Conservation (phyloP, 2,797 vertebrate species). For the Coregonus ussuriensis region DNA sequence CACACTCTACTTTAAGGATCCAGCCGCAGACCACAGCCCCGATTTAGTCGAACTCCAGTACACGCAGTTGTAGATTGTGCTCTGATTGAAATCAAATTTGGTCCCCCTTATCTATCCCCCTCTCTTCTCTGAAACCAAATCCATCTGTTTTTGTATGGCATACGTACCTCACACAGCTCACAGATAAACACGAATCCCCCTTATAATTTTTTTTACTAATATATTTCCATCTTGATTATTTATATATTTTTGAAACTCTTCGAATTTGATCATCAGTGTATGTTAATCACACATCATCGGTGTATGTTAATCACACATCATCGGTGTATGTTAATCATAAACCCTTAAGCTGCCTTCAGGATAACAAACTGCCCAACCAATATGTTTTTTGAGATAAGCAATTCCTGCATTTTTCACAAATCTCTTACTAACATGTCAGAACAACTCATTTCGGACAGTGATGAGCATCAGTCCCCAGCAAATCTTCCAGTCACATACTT, state of each 20-base stretch:
- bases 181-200: background rate
- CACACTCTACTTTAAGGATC: conserved; percentile 85
- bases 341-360: background rate
- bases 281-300: conserved; percentile 1
- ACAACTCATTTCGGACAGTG: conserved; percentile 16
- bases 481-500: conserved; percentile 32
- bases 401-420: conserved; percentile 23
- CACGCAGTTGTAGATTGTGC: conserved; percentile 76
- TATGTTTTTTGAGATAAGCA: conserved; percentile 2
- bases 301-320: conserved; percentile 3
- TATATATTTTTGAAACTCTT: background rate
- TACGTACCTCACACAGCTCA: background rate
- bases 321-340: conserved; percentile 3
- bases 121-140: conserved; percentile 17
- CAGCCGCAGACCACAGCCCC: conserved; percentile 71
- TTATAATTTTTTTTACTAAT: conserved; percentile 11
- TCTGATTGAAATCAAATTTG: conserved; percentile 79
- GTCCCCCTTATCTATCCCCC: conserved; percentile 35
- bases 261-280: background rate
- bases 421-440: background rate
- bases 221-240: conserved; percentile 2
- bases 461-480: conserved; percentile 32
- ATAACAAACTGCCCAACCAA: conserved; percentile 17
- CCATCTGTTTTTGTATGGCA: conserved; percentile 35
- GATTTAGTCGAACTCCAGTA: conserved; percentile 82